These are phyloP conservation scores for Amphipoea oculea DNA, from an alignment of 2,888 invertebrate species.

Conservation along the genomic window DNA sequence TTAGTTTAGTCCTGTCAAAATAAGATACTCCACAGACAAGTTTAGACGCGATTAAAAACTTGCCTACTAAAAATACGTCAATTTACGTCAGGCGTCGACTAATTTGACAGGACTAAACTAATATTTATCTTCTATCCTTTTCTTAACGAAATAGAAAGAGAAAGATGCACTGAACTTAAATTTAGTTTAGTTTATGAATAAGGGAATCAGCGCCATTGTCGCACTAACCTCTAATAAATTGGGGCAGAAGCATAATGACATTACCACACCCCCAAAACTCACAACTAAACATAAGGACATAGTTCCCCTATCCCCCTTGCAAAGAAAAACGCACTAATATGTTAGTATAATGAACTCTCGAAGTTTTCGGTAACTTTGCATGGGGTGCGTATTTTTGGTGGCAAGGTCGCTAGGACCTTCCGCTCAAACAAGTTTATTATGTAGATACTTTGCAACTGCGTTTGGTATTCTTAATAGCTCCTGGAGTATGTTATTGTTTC, in stretches of 20 bases:
- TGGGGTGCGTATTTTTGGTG: conserved; percentile 49
- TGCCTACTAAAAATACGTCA: no score
- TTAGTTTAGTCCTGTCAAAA: no score
- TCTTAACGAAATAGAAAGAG: no score
- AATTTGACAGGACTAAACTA: no score
- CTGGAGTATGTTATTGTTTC: conserved; percentile 20
- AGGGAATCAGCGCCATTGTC: no score
- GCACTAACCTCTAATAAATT: not conserved
- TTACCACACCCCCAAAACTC: not conserved
- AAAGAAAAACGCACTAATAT: conserved; percentile 38
- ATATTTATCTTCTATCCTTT: no score
- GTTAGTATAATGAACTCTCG: conserved; percentile 21
- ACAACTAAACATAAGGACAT: conserved; percentile 8
- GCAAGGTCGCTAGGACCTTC: conserved; percentile 47
- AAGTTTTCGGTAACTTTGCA: conserved; percentile 37
- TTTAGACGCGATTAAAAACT: no score
- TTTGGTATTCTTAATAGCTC: conserved; percentile 46
- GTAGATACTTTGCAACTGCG: conserved; percentile 42
- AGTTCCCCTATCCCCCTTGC: conserved; percentile 16
- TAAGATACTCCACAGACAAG: no score
- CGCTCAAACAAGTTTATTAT: conserved; percentile 51
- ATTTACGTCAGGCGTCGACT: no score
- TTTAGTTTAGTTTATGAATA: no score
- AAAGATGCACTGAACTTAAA: no score
- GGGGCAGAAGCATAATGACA: not conserved